Conservation (phyloP, 2,888 invertebrate genomes). For the Pimpla rufipes region DNA sequence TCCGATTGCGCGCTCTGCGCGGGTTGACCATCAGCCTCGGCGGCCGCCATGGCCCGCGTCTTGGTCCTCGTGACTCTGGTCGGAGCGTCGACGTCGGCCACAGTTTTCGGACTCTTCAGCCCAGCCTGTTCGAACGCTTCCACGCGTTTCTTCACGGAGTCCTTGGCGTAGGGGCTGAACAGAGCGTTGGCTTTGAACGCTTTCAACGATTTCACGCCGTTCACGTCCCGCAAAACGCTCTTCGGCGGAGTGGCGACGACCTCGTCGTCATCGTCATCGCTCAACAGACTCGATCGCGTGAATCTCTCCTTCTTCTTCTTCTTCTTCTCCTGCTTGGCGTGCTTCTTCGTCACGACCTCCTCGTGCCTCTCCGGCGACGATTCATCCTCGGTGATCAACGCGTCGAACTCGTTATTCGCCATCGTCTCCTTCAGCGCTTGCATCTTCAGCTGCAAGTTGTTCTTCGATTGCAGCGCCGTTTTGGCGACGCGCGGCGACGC, state of each 20-base stretch:
- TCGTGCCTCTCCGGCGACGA: conserved; percentile 78
- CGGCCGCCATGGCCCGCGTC: conserved; percentile 87
- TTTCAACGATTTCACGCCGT: conserved; percentile 69
- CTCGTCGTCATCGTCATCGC: conserved; percentile 71
- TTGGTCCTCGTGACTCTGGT: conserved; percentile 87
- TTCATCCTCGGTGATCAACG: conserved; percentile 82
- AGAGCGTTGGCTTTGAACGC: conserved; percentile 82
- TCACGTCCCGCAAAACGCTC: conserved; percentile 54
- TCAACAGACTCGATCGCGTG: conserved; percentile 65
- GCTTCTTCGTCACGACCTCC: conserved; percentile 11
- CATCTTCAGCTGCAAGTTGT: conserved; percentile 55
- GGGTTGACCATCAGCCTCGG: conserved; percentile 65
- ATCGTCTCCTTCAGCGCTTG: conserved; percentile 62
- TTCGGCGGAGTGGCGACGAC: conserved; percentile 75
- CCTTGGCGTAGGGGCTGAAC: conserved; percentile 87
- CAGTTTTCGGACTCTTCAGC: conserved; percentile 79
- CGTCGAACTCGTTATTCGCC: conserved; percentile 72
- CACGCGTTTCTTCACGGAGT: conserved; percentile 88
- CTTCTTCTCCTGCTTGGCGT: conserved; percentile 49
- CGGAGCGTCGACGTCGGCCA: conserved; percentile 71
- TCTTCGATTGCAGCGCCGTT: conserved; percentile 39
- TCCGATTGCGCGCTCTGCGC: conserved; percentile 57
- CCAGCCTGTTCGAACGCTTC: conserved; percentile 88
- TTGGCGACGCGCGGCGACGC: conserved; percentile 31
- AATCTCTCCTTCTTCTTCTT: conserved; percentile 54